Evolutionary conservation across 2,888 invertebrate genomes (phyloP).

Genomic region (Heliconius charithonia): DNA sequence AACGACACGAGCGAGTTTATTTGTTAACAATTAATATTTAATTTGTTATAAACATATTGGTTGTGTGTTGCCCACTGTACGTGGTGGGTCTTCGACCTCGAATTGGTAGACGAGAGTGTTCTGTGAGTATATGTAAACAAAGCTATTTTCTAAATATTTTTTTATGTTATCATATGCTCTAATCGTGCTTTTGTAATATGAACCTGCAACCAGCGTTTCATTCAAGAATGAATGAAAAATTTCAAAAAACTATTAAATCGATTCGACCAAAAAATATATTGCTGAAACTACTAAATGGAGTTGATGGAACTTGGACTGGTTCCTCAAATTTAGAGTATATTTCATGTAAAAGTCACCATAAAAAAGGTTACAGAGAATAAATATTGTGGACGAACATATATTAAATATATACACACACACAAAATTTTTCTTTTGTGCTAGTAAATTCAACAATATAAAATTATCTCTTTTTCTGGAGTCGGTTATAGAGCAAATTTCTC

Average conservation of each 20-base stretch:
- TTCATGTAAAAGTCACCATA: too few species aligned
- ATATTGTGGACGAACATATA: too few species aligned
- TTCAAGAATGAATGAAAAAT: neutral
- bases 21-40: conserved; percentile 39
- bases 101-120: neutral
- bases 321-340: neutral
- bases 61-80: conserved; percentile 26
- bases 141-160: neutral
- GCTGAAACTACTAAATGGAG: neutral
- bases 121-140: conserved; percentile 3
- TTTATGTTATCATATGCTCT: neutral
- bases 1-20: conserved; percentile 58
- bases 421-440: too few species aligned
- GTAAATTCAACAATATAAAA: too few species aligned
- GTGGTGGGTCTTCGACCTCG: conserved; percentile 12
- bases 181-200: neutral
- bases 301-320: neutral
- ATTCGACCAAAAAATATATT: neutral
- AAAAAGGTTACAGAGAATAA: too few species aligned
- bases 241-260: neutral
- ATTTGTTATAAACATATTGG: conserved; percentile 23
- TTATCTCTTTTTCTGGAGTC: neutral
- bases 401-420: too few species aligned
- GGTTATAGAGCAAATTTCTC: neutral
- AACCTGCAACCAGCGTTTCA: neutral